phyloP scores from a whole-genome alignment of 2,888 invertebrate species.

The Eustalomyia histrio region DNA sequence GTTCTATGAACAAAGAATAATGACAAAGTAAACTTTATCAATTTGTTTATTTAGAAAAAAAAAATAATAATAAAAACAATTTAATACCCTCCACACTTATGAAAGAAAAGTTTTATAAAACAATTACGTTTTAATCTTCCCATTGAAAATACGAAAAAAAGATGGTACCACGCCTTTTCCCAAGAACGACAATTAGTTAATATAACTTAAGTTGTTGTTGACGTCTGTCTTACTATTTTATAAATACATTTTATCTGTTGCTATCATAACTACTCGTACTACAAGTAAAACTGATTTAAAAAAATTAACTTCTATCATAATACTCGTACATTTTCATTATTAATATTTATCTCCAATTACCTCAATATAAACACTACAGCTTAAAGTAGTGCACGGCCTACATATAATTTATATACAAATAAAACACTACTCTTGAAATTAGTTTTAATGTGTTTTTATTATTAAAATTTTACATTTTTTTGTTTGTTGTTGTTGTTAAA shows the following conservation, averaged over 20 bases:
- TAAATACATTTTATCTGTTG: not conserved
- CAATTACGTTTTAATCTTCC: not conserved
- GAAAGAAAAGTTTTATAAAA: not conserved
- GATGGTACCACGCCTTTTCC: not conserved
- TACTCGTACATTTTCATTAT: not conserved
- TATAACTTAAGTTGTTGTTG: not conserved
- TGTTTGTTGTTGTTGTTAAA: no score
- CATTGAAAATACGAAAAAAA: not conserved
- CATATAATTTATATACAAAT: not conserved
- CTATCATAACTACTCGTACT: not conserved
- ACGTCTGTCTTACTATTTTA: not conserved
- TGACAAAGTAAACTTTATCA: constrained; percentile 7
- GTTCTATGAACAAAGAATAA: not conserved
- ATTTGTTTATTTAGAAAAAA: constrained; percentile 1
- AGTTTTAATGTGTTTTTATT: constrained; percentile 11
- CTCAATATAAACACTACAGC: constrained; percentile 13
- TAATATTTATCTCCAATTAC: not conserved
- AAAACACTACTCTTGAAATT: constrained; percentile 11
- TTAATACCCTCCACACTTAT: not conserved
- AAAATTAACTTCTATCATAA: constrained; percentile 6
- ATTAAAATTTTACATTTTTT: not conserved
- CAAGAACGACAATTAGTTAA: not conserved
- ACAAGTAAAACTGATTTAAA: not conserved
- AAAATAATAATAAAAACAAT: not conserved
- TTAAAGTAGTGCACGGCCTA: constrained; percentile 37